Percentiles rank a stretch among this genome's conserved stretches.
These are phyloP conservation scores for Taurulus bubalis DNA, from an alignment of 2,113 vertebrate species.

Conservation along the genomic window DNA sequence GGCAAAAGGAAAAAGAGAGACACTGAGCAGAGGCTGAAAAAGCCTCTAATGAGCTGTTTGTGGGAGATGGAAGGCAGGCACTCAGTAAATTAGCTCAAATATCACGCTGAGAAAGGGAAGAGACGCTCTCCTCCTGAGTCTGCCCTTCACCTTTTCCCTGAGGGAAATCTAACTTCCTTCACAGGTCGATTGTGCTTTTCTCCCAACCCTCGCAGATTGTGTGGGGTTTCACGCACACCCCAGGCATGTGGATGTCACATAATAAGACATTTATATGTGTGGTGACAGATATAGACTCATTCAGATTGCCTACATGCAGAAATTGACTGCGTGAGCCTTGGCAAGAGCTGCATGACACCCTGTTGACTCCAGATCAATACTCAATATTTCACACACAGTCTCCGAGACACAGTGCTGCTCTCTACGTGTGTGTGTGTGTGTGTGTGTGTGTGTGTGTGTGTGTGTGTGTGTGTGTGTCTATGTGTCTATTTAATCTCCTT, in stretches of 20 bases:
- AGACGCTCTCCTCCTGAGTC: slow-evolving; percentile 21
- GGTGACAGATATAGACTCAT: slow-evolving; percentile 43
- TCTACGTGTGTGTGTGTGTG: background rate
- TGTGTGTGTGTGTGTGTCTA: slow-evolving; percentile 14
- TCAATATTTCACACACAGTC: slow-evolving; percentile 21
- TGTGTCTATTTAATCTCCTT: slow-evolving; percentile 32
- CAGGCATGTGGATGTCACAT: slow-evolving; percentile 24
- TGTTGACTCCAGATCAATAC: slow-evolving; percentile 57
- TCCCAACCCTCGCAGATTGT: background rate
- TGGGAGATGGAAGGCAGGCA: slow-evolving; percentile 36
- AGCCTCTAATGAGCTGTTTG: slow-evolving; percentile 62
- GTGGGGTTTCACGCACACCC: background rate
- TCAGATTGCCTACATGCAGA: slow-evolving; percentile 35
- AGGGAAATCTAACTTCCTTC: slow-evolving; percentile 44
- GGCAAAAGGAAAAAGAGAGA: slow-evolving; percentile 23
- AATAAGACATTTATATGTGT: slow-evolving; percentile 37
- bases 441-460: slow-evolving; percentile 11
- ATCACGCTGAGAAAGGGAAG: slow-evolving; percentile 28
- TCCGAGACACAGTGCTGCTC: slow-evolving; percentile 13
- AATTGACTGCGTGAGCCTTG: slow-evolving; percentile 21
- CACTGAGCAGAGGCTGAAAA: slow-evolving; percentile 17
- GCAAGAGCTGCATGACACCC: slow-evolving; percentile 13
- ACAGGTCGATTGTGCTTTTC: background rate
- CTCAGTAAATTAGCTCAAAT: slow-evolving; percentile 42
- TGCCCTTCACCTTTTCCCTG: slow-evolving; percentile 38